Base-by-base conservation (phyloP, 2,888 invertebrate species). In the Acrocyrtus sp. region DNA sequence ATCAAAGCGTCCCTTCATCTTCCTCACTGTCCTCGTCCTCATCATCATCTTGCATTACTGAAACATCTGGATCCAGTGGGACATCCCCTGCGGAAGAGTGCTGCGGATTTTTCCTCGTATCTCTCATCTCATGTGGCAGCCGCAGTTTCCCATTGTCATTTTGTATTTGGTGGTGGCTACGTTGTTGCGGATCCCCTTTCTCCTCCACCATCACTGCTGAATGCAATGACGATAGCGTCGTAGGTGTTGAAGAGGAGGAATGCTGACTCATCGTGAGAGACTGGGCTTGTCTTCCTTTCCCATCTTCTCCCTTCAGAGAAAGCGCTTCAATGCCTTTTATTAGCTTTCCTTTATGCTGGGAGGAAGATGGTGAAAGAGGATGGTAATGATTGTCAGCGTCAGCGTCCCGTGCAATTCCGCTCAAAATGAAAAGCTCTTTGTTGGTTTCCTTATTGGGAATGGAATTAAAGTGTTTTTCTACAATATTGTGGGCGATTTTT, bases 51-150 rank as follows among this genome's bases (percentile, higher is more conserved):
- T 69, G 61, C 4, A 41, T 17, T 6, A 69, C 51, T 15, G 70
- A 63, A 26, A 70, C 63, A 27, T 70, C 70, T 45, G 70, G 70
- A 43, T 70, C 70, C 17, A 70, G 57, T 15, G 70, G 41, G 5
- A 70, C 22, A 24, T 70, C 70, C 22, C 50, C 24, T 12, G 41
- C n/a, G 24, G 48, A 45, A 65, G 48, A 12, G 17, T 41, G 17
- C 43, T 22, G 17, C 24, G 3, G n/a, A 8, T 41, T 12, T 34
- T 24, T 24, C 19, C 24, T 15, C 10, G 56, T 15, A 6, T 21
- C 15, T 17, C 8, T 41, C 26, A 4, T 8, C n/a, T 1, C 53
- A 15, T 26, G 26, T 34, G 17, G 17, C 17, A 8, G 8, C 26
- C 17, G n/a, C 17, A 10, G 26, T 2, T 45, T 1, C 26, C 26